Evolutionary conservation across 2,888 invertebrate species (phyloP).

Genomic region (Timema cristinae): DNA sequence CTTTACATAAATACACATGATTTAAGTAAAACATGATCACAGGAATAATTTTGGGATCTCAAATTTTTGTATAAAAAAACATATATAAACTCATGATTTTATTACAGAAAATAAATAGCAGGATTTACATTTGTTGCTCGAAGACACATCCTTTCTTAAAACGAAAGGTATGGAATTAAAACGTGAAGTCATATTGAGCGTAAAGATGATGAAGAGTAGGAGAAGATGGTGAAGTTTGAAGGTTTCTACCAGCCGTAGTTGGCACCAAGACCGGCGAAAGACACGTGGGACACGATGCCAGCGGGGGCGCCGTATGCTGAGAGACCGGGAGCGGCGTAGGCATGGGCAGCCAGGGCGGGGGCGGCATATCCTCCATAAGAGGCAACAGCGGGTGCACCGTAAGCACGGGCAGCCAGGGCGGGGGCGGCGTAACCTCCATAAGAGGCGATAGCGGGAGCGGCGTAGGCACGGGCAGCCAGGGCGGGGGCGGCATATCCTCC

Average conservation of each 20-base stretch:
- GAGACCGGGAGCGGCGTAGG: conserved; percentile 17
- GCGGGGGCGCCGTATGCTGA: conserved; percentile 20
- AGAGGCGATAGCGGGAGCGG: conserved; percentile 20
- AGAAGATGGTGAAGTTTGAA: neutral
- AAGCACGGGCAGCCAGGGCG: conserved; percentile 18
- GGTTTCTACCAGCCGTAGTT: conserved; percentile 26
- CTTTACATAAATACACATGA: too few species aligned
- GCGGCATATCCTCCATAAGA: conserved; percentile 11
- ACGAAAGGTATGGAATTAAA: conserved; percentile 5
- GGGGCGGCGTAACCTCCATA: conserved; percentile 17
- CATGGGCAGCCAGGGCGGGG: conserved; percentile 9
- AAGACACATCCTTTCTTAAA: conserved; percentile 4
- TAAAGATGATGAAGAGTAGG: neutral
- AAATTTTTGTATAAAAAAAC: neutral
- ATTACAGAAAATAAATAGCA: too few species aligned
- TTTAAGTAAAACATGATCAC: too few species aligned
- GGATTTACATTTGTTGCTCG: too few species aligned
- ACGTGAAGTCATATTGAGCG: neutral
- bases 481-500: conserved; percentile 18
- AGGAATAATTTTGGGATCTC: too few species aligned
- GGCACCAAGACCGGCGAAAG: conserved; percentile 23
- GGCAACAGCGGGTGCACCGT: conserved; percentile 16
- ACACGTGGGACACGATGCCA: conserved; percentile 19
- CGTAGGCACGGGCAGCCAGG: conserved; percentile 11
- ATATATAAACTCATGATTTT: too few species aligned